A percentile compares a stretch with the other conserved stretches of the same genome.
These are phyloP conservation scores for Tetrax tetrax DNA, from an alignment of 2,113 vertebrate species.

Conservation along the genomic window DNA sequence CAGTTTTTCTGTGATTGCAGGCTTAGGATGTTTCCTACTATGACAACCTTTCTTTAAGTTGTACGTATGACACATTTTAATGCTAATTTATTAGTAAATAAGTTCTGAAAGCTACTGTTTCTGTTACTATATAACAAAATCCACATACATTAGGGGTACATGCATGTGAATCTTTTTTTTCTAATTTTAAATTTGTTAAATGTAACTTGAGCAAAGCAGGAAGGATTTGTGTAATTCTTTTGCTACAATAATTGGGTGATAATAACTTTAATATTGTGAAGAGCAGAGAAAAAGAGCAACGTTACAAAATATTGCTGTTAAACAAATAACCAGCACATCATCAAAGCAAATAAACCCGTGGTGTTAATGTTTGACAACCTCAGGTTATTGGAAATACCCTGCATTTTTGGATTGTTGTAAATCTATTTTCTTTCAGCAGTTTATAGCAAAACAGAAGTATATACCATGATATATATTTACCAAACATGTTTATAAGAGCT, in stretches of 20 bases:
- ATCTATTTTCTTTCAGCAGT: not conserved
- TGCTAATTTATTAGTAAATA: not conserved
- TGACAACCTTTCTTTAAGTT: not conserved
- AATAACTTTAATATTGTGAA: conserved; percentile 78
- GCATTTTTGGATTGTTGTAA: not conserved
- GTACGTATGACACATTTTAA: not conserved
- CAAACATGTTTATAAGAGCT: not conserved
- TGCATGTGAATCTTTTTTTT: not conserved
- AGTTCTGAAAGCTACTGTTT: not conserved
- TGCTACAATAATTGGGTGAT: conserved; percentile 77
- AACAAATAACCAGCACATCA: not conserved
- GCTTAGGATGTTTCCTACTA: not conserved
- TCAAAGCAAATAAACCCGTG: not conserved
- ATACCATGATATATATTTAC: not conserved
- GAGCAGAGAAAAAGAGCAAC: conserved; percentile 62
- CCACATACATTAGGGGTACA: not conserved
- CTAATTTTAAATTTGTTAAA: conserved; percentile 63
- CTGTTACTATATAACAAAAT: not conserved
- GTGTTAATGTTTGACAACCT: not conserved
- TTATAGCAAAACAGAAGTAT: not conserved
- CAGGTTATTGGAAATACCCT: not conserved
- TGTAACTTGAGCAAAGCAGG: conserved; percentile 67
- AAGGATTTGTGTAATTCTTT: conserved; percentile 73
- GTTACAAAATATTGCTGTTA: conserved; percentile 39
- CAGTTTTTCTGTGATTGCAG: not conserved